Evolutionary conservation across 2,113 vertebrate genomes (phyloP), one percentile per base, ranked within the genome.

Genomic region (Mustela nigripes): DNA sequence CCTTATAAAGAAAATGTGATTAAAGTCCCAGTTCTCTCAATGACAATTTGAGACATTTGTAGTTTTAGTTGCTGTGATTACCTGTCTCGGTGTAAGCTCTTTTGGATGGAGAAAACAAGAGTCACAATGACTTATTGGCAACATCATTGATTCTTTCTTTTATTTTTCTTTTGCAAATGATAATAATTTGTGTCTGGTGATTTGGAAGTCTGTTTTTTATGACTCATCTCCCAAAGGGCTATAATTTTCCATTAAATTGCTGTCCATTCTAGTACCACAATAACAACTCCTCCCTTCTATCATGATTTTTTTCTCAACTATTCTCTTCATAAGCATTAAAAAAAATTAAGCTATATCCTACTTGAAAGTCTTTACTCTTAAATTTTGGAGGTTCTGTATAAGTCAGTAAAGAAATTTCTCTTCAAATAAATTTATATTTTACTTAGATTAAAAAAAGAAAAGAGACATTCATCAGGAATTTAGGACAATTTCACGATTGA

Each of bases 101-200:
- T 48, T 31, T 14, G 63, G 63, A 26, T 8, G 45, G 42, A 96
- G 74, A 86, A 92, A 87, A 11, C 74, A 83, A 87, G 58, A 82
- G 42, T 74, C 74, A 16, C 31, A 48, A 24, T 11, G 45, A 21
- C 6, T 73, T 93, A 71, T 65, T 58, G 79, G 50, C 36, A 89
- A 48, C 53, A 53, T n/a, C 26, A 62, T 81, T 90, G 24, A 56
- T 92, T 89, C 76, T 92, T 18, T 96, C 14, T 79, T 85, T 67
- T 62, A 71, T 87, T 86, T 94, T 4, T 90, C 36, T 90, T 67
- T 67, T 90, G 39, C 21, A 80, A 96, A 92, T 79, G 45, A 65
- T 93, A 50, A 81, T 86, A 94, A 87, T 79, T 93, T 62, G 69
- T 79, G 19, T 16, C 50, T 87, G 56, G 88, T 91, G 74, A 95